phyloP scores from a whole-genome alignment of 2,797 vertebrate species.

The Sebastes glaucus region DNA sequence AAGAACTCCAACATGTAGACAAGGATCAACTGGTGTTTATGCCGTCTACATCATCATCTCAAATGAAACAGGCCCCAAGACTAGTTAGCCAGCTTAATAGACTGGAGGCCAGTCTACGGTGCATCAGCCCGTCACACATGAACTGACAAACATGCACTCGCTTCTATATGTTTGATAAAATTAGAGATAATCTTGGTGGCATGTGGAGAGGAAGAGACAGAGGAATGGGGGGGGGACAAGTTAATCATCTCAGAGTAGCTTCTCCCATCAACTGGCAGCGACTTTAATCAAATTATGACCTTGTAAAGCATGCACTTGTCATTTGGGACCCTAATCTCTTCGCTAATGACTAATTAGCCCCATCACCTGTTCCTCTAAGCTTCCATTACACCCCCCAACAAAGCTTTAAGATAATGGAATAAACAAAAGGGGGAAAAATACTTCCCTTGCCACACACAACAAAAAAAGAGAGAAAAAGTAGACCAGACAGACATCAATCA shows the following conservation, averaged over 20 bases:
- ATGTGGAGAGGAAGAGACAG: slow-evolving; percentile 54
- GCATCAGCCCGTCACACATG: slow-evolving; percentile 33
- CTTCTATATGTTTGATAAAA: slow-evolving; percentile 64
- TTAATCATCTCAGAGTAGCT: slow-evolving; percentile 82
- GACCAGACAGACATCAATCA: slow-evolving; percentile 75
- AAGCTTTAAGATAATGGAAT: slow-evolving; percentile 82
- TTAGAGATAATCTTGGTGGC: slow-evolving; percentile 61
- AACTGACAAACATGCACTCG: slow-evolving; percentile 50
- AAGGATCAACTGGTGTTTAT: slow-evolving; percentile 20
- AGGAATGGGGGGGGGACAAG: slow-evolving; percentile 64
- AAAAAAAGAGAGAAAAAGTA: slow-evolving; percentile 27
- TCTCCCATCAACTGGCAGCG: slow-evolving; percentile 80
- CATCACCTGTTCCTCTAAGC: slow-evolving; percentile 84
- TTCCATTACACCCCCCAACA: slow-evolving; percentile 81
- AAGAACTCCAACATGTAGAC: not conserved
- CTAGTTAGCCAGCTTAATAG: slow-evolving; percentile 12
- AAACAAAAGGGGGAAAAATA: slow-evolving; percentile 68
- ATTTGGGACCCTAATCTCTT: slow-evolving; percentile 83
- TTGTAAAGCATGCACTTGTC: slow-evolving; percentile 86
- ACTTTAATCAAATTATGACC: slow-evolving; percentile 89
- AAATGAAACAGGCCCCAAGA: not conserved
- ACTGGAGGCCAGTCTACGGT: not conserved
- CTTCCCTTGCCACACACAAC: slow-evolving; percentile 28
- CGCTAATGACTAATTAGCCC: slow-evolving; percentile 88
- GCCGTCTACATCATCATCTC: not conserved